phyloP scores from a whole-genome alignment of 1,140 invertebrate species.

The Holotrichia oblita region DNA sequence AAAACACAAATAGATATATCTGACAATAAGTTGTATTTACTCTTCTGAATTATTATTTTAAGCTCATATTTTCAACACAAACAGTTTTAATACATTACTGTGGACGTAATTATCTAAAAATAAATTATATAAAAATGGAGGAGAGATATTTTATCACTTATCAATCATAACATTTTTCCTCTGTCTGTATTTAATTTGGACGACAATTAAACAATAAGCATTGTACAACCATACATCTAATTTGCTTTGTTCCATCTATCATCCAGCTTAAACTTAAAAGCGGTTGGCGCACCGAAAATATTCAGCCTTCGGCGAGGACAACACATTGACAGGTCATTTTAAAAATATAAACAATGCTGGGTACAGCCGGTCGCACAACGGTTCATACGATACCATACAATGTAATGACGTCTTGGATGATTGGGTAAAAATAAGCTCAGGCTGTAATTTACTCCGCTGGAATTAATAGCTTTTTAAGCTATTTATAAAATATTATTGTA shows the following conservation, averaged over 20 bases:
- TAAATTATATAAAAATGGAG: too few relatives aligned
- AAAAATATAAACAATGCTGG: conserved; percentile 4
- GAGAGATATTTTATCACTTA: too few relatives aligned
- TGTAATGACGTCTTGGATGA: not conserved
- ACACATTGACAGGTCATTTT: conserved; percentile 8
- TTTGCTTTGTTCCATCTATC: not conserved
- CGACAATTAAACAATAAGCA: too few relatives aligned
- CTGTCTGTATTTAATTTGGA: too few relatives aligned
- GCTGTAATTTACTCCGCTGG: not conserved
- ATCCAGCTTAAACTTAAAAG: not conserved
- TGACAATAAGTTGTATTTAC: too few relatives aligned
- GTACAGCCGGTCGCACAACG: not conserved
- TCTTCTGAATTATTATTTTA: too few relatives aligned
- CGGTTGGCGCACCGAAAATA: not conserved
- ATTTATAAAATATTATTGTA: not conserved
- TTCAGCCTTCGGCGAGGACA: not conserved
- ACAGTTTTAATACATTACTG: too few relatives aligned
- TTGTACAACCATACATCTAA: too few relatives aligned
- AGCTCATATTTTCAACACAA: too few relatives aligned
- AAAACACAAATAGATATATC: too few relatives aligned
- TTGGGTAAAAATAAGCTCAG: not conserved
- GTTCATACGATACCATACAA: not conserved
- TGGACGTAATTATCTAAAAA: too few relatives aligned
- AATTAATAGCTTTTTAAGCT: not conserved
- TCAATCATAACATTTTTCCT: too few relatives aligned